Evolutionary conservation across 1,140 invertebrate genomes (phyloP).

Genomic region (Drosophila nebulosa): DNA sequence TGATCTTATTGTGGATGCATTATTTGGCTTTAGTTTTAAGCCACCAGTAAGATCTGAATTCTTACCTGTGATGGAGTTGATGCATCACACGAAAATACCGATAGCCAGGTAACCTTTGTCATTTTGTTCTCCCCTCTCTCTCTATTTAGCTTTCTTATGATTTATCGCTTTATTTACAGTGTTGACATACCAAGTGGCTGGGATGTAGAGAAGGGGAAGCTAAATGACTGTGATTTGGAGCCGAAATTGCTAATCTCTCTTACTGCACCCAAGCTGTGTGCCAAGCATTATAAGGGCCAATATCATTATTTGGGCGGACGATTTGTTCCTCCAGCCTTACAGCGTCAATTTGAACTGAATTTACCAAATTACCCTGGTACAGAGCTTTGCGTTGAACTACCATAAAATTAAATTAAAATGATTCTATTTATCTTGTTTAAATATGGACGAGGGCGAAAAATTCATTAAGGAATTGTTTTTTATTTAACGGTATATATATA

Average conservation of each 20-base stretch:
- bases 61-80: slow-evolving; percentile 86
- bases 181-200: slow-evolving; percentile 99
- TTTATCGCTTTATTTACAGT: slow-evolving; percentile 84
- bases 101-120: slow-evolving; percentile 81
- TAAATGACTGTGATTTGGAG: slow-evolving; percentile 83
- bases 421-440: neutral
- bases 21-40: slow-evolving; percentile 99
- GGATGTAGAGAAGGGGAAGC: slow-evolving; percentile 94
- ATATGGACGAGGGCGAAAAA: neutral
- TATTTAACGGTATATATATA: neutral
- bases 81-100: slow-evolving; percentile 84
- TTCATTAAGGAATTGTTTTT: neutral
- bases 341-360: slow-evolving; percentile 90
- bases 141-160: neutral
- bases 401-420: neutral
- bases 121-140: neutral
- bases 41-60: slow-evolving; percentile 93
- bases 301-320: slow-evolving; percentile 96
- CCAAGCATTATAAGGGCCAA: slow-evolving; percentile 90
- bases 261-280: slow-evolving; percentile 97
- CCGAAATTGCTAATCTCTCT: slow-evolving; percentile 96
- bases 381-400: slow-evolving; percentile 82
- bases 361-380: slow-evolving; percentile 92
- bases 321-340: slow-evolving; percentile 93
- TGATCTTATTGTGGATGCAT: slow-evolving; percentile 92